These are phyloP conservation scores for Varanus komodoensis DNA, from an alignment of 2,113 vertebrate species.

Conservation along the genomic window DNA sequence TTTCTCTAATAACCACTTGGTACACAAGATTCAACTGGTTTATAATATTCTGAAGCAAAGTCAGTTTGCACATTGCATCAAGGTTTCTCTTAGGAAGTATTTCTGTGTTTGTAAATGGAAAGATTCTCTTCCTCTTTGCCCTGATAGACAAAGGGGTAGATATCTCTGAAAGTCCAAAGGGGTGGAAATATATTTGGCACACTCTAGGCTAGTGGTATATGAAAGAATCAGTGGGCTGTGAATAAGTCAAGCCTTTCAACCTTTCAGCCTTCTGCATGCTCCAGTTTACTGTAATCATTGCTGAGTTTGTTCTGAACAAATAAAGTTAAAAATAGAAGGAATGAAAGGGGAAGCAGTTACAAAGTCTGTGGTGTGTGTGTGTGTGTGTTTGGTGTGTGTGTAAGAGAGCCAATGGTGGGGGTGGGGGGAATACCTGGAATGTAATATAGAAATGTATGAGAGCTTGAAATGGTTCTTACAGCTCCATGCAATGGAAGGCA, in stretches of 20 bases:
- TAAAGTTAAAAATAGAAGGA: conserved; percentile 17
- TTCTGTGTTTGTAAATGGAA: conserved; percentile 1
- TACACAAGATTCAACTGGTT: neutral
- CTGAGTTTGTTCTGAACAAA: conserved; percentile 20
- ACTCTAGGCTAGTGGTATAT: neutral
- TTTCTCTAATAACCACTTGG: conserved; percentile 14
- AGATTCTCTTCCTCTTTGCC: neutral
- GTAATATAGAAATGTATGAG: neutral
- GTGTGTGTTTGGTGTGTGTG: too few relatives aligned
- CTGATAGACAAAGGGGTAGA: neutral
- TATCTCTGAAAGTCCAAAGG: neutral
- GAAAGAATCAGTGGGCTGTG: conserved; percentile 50
- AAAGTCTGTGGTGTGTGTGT: neutral
- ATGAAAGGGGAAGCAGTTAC: neutral
- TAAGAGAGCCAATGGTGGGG: too few relatives aligned
- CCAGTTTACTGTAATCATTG: neutral
- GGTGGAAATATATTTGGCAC: conserved; percentile 8
- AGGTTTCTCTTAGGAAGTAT: conserved; percentile 18
- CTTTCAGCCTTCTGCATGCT: neutral
- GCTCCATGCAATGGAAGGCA: neutral
- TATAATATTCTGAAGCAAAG: conserved; percentile 7
- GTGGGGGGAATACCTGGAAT: conserved; percentile 13
- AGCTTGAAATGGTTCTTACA: neutral
- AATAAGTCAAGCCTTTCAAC: conserved; percentile 31
- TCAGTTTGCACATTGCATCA: neutral